Percentiles rank a stretch among this genome's conserved stretches.
Conservation (phyloP, 2,113 vertebrate genomes). For the Crotalus tigris region DNA sequence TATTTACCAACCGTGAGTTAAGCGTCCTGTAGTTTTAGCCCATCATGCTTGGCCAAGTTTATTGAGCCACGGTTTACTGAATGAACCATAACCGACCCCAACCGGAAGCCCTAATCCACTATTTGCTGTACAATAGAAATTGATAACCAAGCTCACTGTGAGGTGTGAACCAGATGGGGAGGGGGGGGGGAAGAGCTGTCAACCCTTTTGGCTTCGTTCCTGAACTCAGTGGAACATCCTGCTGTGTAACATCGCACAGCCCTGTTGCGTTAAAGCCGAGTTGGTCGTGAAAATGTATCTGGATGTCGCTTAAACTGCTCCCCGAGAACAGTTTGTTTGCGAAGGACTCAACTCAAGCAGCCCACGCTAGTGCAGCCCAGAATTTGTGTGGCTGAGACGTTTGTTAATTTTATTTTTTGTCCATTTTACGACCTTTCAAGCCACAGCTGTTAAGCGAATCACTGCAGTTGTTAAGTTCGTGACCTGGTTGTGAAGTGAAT, state of each 20-base stretch:
- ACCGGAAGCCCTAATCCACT: not conserved
- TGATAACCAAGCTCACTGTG: not conserved
- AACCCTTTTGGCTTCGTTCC: not conserved
- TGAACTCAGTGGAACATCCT: not conserved
- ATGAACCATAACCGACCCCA: not conserved
- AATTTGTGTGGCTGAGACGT: too few relatives aligned
- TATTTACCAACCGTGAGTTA: not conserved
- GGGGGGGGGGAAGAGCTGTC: not conserved
- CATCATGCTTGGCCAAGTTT: not conserved
- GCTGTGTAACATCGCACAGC: not conserved
- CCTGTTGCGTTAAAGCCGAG: not conserved
- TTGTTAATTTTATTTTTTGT: too few relatives aligned
- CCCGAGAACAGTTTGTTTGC: not conserved
- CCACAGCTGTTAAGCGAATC: too few relatives aligned
- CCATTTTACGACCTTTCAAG: too few relatives aligned
- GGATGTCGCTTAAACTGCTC: not conserved
- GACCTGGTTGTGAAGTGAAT: too few relatives aligned
- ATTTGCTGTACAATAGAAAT: not conserved
- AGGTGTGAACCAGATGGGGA: not conserved
- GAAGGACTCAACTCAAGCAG: too few relatives aligned
- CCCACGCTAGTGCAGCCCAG: not conserved
- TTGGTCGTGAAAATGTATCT: not conserved
- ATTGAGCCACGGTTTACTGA: not conserved
- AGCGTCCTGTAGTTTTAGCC: not conserved
- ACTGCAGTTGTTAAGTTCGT: too few relatives aligned